Percentiles rank a stretch among this genome's conserved stretches.
These are phyloP conservation scores for Aromia moschata DNA, from an alignment of 2,888 invertebrate genomes.

Conservation along the genomic window DNA sequence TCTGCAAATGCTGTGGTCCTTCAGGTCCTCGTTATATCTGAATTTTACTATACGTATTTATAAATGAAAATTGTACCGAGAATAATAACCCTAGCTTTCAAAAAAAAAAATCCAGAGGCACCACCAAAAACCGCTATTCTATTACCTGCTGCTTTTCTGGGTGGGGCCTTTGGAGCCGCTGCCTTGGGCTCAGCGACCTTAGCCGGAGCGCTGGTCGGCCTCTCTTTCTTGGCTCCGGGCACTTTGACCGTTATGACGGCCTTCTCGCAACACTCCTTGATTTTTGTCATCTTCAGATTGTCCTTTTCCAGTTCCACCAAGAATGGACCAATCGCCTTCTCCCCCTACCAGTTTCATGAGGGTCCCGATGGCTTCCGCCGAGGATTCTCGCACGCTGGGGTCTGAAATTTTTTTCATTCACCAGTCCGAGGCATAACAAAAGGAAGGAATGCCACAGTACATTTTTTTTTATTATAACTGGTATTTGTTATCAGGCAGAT, in stretches of 20 bases:
- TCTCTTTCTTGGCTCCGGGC: conserved; percentile 70
- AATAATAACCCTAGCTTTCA: too few species aligned
- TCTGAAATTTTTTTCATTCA: too few species aligned
- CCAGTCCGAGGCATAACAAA: too few species aligned
- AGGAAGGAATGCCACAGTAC: background rate
- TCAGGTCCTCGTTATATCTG: too few species aligned
- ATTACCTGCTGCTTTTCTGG: conserved; percentile 30
- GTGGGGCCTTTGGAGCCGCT: conserved; percentile 57
- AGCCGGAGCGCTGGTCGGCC: conserved; percentile 66
- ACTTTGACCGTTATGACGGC: conserved; percentile 85
- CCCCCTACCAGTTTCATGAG: conserved; percentile 93
- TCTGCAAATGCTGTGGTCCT: too few species aligned
- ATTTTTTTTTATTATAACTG: too few species aligned
- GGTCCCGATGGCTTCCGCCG: conserved; percentile 93
- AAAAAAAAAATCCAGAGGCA: too few species aligned
- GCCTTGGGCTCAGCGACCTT: conserved; percentile 52
- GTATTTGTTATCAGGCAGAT: too few species aligned
- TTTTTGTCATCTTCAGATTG: conserved; percentile 89
- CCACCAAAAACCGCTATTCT: too few species aligned
- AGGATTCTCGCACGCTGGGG: conserved; percentile 89
- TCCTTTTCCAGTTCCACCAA: conserved; percentile 92
- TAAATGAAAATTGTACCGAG: too few species aligned
- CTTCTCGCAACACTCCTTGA: conserved; percentile 93
- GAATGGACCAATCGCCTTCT: conserved; percentile 87
- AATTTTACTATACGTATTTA: too few species aligned